phyloP scores from a whole-genome alignment of 2,888 invertebrate species.

The Nasonia oneida region DNA sequence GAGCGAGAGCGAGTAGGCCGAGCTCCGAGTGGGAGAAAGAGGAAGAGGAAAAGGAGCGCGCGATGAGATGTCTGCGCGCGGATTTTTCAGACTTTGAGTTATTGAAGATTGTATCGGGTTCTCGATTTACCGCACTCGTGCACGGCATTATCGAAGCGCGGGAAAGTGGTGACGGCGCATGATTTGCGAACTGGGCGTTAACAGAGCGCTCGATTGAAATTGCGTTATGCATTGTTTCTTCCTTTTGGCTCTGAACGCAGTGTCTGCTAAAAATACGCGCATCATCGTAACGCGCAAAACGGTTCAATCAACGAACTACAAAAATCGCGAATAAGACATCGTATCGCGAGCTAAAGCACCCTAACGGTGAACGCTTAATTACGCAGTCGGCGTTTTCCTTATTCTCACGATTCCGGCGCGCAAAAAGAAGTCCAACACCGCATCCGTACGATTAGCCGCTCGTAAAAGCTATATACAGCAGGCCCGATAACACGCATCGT shows the following conservation, averaged over 20 bases:
- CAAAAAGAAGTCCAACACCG: background rate
- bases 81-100: background rate
- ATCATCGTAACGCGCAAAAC: background rate
- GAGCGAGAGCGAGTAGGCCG: background rate
- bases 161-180: background rate
- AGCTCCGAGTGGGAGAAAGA: background rate
- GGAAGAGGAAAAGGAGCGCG: slow-evolving; percentile 1
- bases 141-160: background rate
- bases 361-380: background rate
- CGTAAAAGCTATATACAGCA: slow-evolving; percentile 36
- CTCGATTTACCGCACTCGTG: background rate
- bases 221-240: too few species aligned
- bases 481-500: slow-evolving; percentile 17
- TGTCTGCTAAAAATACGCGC: background rate
- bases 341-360: background rate
- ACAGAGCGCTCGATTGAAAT: too few species aligned
- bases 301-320: too few species aligned
- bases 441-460: slow-evolving; percentile 32
- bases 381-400: background rate
- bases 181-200: background rate
- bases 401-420: background rate
- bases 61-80: background rate
- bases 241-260: too few species aligned
- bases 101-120: background rate
- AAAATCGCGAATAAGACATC: too few species aligned